Evolutionary conservation across 2,113 vertebrate species (phyloP).

Genomic region (Silurus asotus): DNA sequence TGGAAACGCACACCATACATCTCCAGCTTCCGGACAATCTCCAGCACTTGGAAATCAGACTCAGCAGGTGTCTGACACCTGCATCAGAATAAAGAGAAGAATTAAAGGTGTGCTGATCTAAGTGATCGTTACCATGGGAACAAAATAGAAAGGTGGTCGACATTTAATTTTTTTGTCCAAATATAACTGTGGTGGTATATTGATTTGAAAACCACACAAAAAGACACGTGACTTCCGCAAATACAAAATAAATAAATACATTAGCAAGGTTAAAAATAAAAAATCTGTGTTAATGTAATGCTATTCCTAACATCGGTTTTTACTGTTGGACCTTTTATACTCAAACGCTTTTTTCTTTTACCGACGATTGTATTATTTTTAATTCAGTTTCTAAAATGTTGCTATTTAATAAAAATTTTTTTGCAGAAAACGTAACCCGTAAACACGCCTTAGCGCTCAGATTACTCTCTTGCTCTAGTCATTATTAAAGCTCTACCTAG

Average conservation of each 20-base stretch:
- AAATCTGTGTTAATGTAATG: not conserved
- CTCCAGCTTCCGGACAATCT: conserved; percentile 92
- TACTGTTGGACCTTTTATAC: too few species aligned
- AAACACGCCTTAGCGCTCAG: too few species aligned
- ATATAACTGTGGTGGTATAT: not conserved
- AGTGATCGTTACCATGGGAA: too few species aligned
- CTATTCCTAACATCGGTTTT: not conserved
- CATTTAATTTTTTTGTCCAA: too few species aligned
- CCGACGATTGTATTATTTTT: not conserved
- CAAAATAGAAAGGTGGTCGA: not conserved
- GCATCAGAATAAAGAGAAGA: not conserved
- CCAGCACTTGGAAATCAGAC: conserved; percentile 95
- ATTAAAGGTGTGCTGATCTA: not conserved
- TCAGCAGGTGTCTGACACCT: conserved; percentile 95
- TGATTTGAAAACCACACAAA: not conserved
- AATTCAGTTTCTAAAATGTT: not conserved
- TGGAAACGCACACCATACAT: conserved; percentile 96
- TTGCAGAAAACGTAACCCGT: too few species aligned
- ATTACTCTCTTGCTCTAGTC: too few species aligned
- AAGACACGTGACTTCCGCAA: not conserved
- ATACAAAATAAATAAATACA: not conserved
- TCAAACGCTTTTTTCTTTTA: too few species aligned
- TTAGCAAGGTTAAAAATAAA: not conserved
- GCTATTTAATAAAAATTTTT: not conserved
- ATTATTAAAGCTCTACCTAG: too few species aligned